Conservation (phyloP, 2,888 invertebrate genomes). For the Anthrax anthrax region DNA sequence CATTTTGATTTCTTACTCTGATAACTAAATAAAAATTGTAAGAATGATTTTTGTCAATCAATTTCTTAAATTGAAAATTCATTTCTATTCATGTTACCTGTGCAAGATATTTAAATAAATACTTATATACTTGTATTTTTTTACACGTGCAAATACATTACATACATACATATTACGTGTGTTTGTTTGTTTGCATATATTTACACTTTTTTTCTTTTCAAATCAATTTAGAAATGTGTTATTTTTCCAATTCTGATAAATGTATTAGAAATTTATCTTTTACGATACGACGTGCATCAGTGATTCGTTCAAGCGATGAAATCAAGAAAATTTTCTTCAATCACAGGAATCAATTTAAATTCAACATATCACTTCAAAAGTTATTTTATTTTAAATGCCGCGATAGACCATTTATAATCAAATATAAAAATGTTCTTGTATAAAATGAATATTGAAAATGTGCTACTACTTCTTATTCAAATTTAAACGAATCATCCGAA, state of each 20-base stretch:
- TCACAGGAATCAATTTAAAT: constrained; percentile 11
- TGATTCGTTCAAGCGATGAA: constrained; percentile 5
- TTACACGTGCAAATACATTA: background rate
- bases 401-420: constrained; percentile 5
- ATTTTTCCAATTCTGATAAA: too few species aligned
- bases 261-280: too few species aligned
- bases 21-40: background rate
- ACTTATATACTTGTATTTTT: constrained; percentile 2
- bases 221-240: too few species aligned
- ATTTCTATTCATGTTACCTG: constrained; percentile 11
- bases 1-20: background rate
- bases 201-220: background rate
- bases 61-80: constrained; percentile 11
- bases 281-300: constrained; percentile 6
- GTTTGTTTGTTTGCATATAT: background rate
- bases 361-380: constrained; percentile 8
- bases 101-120: too few species aligned
- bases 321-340: constrained; percentile 5
- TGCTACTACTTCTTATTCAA: constrained; percentile 7
- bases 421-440: background rate
- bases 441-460: too few species aligned
- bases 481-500: constrained; percentile 2
- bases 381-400: background rate
- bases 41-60: constrained; percentile 9
- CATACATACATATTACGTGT: background rate